These are phyloP conservation scores for Rhabdomys pumilio DNA, from an alignment of 2,797 vertebrate species.

Conservation along the genomic window DNA sequence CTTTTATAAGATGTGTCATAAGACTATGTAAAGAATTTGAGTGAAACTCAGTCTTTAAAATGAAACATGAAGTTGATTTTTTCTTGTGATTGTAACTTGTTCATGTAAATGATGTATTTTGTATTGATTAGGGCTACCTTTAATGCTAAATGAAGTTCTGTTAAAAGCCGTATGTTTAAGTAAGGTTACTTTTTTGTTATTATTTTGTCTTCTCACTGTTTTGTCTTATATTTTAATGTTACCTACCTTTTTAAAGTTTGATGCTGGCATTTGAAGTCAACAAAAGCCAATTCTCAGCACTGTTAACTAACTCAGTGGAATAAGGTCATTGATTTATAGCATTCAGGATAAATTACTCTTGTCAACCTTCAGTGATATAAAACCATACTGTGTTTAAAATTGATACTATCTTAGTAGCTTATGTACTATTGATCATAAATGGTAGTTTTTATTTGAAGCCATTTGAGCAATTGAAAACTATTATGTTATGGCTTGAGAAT, in stretches of 20 bases:
- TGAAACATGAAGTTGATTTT: conserved; percentile 46
- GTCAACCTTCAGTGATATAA: conserved; percentile 27
- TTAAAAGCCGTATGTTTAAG: conserved; percentile 35
- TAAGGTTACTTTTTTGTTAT: conserved; percentile 1
- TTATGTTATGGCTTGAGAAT: background rate
- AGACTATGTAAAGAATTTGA: background rate
- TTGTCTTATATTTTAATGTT: conserved; percentile 39
- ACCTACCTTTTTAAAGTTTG: conserved; percentile 13
- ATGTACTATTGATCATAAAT: conserved; percentile 38
- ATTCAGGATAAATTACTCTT: conserved; percentile 55
- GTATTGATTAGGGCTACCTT: conserved; percentile 30
- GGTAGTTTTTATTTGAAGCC: conserved; percentile 62
- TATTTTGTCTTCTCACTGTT: conserved; percentile 10
- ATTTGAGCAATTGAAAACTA: conserved; percentile 5
- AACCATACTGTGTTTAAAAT: conserved; percentile 56
- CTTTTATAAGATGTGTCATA: conserved; percentile 41
- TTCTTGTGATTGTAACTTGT: conserved; percentile 5
- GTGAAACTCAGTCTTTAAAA: conserved; percentile 43
- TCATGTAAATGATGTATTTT: conserved; percentile 54
- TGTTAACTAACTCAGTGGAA: background rate
- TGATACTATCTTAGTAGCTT: conserved; percentile 1
- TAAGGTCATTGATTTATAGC: conserved; percentile 38
- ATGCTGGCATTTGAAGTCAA: conserved; percentile 42
- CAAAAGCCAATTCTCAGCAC: conserved; percentile 30
- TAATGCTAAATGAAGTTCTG: conserved; percentile 37